Conservation (phyloP, 2,113 vertebrate genomes). For the Eonycteris spelaea region DNA sequence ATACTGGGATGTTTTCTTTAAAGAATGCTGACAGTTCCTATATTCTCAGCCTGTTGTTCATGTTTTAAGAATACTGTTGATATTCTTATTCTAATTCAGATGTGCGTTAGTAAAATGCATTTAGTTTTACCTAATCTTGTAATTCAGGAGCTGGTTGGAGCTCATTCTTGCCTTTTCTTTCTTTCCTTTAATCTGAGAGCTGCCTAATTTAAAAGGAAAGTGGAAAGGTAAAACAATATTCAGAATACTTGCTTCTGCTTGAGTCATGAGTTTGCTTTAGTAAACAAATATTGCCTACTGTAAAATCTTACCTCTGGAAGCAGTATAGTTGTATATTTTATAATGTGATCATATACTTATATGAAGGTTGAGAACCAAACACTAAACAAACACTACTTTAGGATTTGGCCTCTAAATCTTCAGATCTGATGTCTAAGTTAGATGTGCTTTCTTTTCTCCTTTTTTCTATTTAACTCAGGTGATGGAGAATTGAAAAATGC, state of each 20-base stretch:
- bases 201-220: slow-evolving; percentile 36
- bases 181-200: neutral
- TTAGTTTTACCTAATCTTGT: slow-evolving; percentile 5
- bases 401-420: neutral
- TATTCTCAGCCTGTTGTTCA: slow-evolving; percentile 31
- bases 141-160: neutral
- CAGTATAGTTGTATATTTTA: neutral
- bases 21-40: slow-evolving; percentile 34
- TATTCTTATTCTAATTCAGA: neutral
- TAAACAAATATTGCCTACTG: slow-evolving; percentile 39
- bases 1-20: slow-evolving; percentile 21
- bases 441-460: neutral
- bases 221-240: slow-evolving; percentile 11
- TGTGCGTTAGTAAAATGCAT: slow-evolving; percentile 23
- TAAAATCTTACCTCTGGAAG: slow-evolving; percentile 45
- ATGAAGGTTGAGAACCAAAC: neutral
- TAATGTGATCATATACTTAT: neutral
- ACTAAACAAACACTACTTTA: neutral
- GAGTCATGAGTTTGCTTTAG: slow-evolving; percentile 57
- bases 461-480: neutral
- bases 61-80: slow-evolving; percentile 20
- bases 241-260: slow-evolving; percentile 37
- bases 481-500: neutral
- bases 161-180: neutral
- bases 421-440: neutral